Evolutionary conservation across 1,140 invertebrate genomes (phyloP).

Genomic region (Chironomus tepperi): DNA sequence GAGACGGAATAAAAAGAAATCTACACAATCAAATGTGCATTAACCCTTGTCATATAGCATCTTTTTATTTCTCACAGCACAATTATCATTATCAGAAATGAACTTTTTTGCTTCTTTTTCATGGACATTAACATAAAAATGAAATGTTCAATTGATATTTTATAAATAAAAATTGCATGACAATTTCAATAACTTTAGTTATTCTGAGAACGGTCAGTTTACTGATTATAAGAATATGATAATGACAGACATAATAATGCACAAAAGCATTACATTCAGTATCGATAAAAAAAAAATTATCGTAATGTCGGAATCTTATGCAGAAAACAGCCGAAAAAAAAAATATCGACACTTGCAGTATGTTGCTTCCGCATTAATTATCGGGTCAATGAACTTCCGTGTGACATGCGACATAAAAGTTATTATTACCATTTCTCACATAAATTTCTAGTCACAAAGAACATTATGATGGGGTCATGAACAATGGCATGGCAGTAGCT

Average conservation of each 20-base stretch:
- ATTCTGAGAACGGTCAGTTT: background rate
- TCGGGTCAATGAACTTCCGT: constrained; percentile 5
- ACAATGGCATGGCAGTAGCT: background rate
- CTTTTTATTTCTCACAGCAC: background rate
- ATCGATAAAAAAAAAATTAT: too few relatives aligned
- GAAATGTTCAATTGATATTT: background rate
- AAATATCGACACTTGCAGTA: background rate
- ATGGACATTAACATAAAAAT: background rate
- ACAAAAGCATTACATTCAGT: background rate
- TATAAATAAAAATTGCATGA: background rate
- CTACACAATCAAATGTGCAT: background rate
- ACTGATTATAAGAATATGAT: background rate
- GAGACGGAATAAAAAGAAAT: too few relatives aligned
- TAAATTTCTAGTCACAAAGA: constrained; percentile 2
- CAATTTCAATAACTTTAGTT: background rate
- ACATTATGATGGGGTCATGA: background rate
- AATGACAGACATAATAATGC: background rate
- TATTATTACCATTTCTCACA: background rate
- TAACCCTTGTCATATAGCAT: background rate
- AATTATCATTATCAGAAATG: constrained; percentile 3
- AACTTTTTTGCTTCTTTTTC: background rate
- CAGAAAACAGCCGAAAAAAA: background rate
- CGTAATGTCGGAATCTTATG: background rate
- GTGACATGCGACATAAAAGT: background rate
- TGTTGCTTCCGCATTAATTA: background rate